These are phyloP conservation scores for Euclidia mi DNA, from an alignment of 2,888 invertebrate genomes.

Conservation along the genomic window DNA sequence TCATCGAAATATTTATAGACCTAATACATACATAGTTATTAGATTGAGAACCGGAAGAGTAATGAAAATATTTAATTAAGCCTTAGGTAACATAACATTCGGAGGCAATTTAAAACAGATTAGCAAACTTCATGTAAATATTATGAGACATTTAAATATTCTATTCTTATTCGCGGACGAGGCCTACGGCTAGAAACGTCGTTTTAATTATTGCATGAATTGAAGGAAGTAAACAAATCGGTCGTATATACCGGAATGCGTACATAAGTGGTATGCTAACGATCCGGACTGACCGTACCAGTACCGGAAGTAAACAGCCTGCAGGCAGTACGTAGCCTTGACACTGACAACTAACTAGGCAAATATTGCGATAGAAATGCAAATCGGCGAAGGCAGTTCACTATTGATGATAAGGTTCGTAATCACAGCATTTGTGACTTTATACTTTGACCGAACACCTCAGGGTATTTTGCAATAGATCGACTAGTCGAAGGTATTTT, in stretches of 20 bases:
- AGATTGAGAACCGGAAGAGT: too few species aligned
- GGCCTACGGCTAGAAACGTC: slow-evolving; percentile 1
- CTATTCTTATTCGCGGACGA: neutral
- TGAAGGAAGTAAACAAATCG: slow-evolving; percentile 44
- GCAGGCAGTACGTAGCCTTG: slow-evolving; percentile 45
- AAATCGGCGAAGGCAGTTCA: slow-evolving; percentile 25
- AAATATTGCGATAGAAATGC: slow-evolving; percentile 17
- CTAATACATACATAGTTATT: too few species aligned
- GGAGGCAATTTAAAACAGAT: too few species aligned
- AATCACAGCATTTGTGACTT: neutral
- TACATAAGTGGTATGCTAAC: slow-evolving; percentile 50
- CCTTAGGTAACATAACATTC: too few species aligned
- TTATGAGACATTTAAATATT: neutral
- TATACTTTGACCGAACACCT: slow-evolving; percentile 5
- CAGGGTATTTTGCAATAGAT: slow-evolving; percentile 6
- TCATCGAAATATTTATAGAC: too few species aligned
- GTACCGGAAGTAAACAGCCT: slow-evolving; percentile 52
- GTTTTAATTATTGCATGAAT: neutral
- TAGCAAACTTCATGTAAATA: too few species aligned
- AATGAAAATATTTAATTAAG: too few species aligned
- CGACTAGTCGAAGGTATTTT: neutral
- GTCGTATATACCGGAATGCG: slow-evolving; percentile 39
- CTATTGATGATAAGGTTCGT: slow-evolving; percentile 6
- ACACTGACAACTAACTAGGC: slow-evolving; percentile 44
- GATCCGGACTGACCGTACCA: slow-evolving; percentile 39